Evolutionary conservation across 2,113 vertebrate species (phyloP), one percentile per base, ranked within the genome.

Genomic region (Oreocharis arfaki): DNA sequence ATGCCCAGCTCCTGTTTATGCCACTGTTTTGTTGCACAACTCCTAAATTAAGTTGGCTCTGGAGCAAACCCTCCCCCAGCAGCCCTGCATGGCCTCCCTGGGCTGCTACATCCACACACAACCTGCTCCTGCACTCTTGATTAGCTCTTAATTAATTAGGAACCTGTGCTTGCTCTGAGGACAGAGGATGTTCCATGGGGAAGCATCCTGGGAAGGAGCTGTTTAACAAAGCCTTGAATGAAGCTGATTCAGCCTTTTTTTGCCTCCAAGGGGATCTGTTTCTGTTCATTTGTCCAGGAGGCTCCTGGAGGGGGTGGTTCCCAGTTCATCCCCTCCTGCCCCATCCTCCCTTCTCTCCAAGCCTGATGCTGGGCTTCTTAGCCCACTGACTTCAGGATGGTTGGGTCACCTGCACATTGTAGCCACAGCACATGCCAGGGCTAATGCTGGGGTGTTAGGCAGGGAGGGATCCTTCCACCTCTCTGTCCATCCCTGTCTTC

Each of bases 401-500:
- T 1, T 41, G 41, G 41, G 37, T 10, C 67, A 47, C 7, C 33
- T 39, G 23, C 44, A 4, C 0, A 0, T 3, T 32, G n/a, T 1
- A 30, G 32, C 15, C n/a, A 37, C 32, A 30, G 30, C 49, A 41
- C 20, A 5, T 6, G 28, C 33, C 33, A 52, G 57, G 63, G 28
- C 60, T 50, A 1, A 10, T 56, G 30, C n/a, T 68, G 59, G 67
- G 55, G 0, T n/a, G 32, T 1, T 41, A 32, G 46, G 35, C 33
- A 30, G 35, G 49, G 39, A 79, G 8, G 21, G 65, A 64, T 21
- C 24, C n/a, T 22, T 53, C 30, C 44, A 70, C 26, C 28, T 44
- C 67, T 1, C 1, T 27, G 19, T 30, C 67, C 28, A 13, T 23
- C 39, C 41, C 71, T 69, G 27, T n/a, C 15, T 19, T 44, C 42